Base-by-base conservation (phyloP, 2,888 invertebrate genomes). In the Drosophila ezoana region DNA sequence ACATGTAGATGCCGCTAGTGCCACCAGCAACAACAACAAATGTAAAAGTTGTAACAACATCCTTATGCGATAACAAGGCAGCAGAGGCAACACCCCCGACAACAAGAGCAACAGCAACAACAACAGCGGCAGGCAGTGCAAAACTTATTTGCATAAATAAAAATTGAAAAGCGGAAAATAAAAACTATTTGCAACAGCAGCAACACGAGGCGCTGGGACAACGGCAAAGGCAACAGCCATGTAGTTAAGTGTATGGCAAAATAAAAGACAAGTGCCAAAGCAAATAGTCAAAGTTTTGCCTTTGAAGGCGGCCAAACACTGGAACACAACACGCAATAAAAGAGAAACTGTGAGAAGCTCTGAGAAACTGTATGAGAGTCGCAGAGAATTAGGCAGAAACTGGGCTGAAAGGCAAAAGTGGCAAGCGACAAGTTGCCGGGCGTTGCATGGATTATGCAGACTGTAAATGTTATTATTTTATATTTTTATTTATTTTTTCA, bases 81-180 rank as follows among this genome's bases (percentile, higher is more conserved):
- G 18, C 63, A 60, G 48, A 37, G 23, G 38, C 51, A 51, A 3
- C 37, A 14, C 35, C 43, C 61, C 57, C 64, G 62, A 57, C 20
- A 9, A 10, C 40, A 54, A 20, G 57, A 38, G 18, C 38, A 37
- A n/a, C 68, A 51, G 14, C 60, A 35, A 43, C 56, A 37, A 38
- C 51, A 35, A 48, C 28, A 70, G 70, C 67, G 41, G 37, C 68
- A 65, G 68, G 64, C 79, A 56, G 67, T 57, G 81, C 69, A 81
- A 83, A 83, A 88, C 84, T 89, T 86, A 81, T 86, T 86, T 86
- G 69, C 89, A 86, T 89, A 89, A 87, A 89, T 85, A 87, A 81
- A 86, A 86, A 85, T 85, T 79, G 84, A 86, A 87, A 72, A 72
- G 86, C 72, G 83, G 61, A 65, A 59, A 74, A 71, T 56, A 71